Conservation (phyloP, 1,140 invertebrate species). For the Atta texana region DNA sequence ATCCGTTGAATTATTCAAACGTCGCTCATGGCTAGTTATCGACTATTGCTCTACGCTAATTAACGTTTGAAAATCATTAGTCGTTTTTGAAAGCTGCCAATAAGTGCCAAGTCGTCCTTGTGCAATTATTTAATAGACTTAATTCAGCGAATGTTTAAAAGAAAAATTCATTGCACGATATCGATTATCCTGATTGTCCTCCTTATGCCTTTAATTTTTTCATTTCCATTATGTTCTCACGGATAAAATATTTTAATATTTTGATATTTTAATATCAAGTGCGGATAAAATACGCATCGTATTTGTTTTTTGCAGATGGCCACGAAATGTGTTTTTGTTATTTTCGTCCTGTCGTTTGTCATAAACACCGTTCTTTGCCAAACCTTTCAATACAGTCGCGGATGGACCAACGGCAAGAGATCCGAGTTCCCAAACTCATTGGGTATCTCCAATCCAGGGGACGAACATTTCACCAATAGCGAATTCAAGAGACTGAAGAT, state of each 20-base stretch:
- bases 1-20: slow-evolving; percentile 42
- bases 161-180: neutral
- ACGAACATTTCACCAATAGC: slow-evolving; percentile 45
- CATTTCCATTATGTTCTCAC: neutral
- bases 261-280: too few relatives aligned
- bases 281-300: too few relatives aligned
- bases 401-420: slow-evolving; percentile 91
- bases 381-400: slow-evolving; percentile 91
- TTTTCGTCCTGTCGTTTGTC: slow-evolving; percentile 69
- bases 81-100: slow-evolving; percentile 36
- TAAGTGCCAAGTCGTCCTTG: slow-evolving; percentile 39
- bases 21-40: slow-evolving; percentile 19
- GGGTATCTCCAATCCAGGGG: slow-evolving; percentile 11
- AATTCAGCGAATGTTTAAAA: neutral
- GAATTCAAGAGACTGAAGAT: slow-evolving; percentile 62
- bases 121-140: slow-evolving; percentile 35
- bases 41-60: slow-evolving; percentile 32
- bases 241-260: neutral
- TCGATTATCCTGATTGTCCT: neutral
- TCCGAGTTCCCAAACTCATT: slow-evolving; percentile 38
- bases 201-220: neutral
- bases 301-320: slow-evolving; percentile 68
- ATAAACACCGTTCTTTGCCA: slow-evolving; percentile 84
- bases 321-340: neutral
- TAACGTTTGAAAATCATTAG: slow-evolving; percentile 42